A percentile compares a stretch with the other conserved stretches of the same genome.
These are phyloP conservation scores for Nezara viridula DNA, from an alignment of 2,888 invertebrate species.

Conservation along the genomic window DNA sequence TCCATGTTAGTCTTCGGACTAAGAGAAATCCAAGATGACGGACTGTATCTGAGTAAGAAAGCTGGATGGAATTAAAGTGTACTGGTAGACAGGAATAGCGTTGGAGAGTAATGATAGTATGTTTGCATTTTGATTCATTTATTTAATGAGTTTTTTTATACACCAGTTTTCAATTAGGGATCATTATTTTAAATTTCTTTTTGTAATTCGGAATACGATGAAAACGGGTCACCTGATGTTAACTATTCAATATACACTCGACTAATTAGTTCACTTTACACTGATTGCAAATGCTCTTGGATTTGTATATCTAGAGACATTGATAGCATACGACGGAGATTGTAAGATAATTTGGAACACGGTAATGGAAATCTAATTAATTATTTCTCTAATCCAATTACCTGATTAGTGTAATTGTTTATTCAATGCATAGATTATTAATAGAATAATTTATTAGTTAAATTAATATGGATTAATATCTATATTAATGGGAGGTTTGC, in stretches of 20 bases:
- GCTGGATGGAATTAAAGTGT: no score
- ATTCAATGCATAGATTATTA: background rate
- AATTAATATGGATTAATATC: background rate
- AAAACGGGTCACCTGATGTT: no score
- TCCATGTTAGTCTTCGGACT: no score
- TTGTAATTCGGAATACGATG: no score
- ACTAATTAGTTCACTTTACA: background rate
- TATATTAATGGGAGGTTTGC: background rate
- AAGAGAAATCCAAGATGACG: no score
- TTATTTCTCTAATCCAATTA: background rate
- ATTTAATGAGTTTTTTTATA: no score
- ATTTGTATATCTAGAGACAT: background rate
- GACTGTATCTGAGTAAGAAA: no score
- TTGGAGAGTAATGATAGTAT: no score
- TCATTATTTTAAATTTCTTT: no score
- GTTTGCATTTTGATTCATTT: no score
- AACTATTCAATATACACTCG: background rate
- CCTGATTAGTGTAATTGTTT: background rate
- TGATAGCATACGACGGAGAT: background rate
- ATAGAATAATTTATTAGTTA: background rate
- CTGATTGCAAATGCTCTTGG: background rate
- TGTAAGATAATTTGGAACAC: background rate
- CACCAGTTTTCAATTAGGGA: no score
- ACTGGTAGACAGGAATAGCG: no score
- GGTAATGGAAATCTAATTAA: background rate